Evolutionary conservation across 2,113 vertebrate genomes (phyloP), one percentile per base, ranked within the genome.

Genomic region (Poicephalus gulielmi): DNA sequence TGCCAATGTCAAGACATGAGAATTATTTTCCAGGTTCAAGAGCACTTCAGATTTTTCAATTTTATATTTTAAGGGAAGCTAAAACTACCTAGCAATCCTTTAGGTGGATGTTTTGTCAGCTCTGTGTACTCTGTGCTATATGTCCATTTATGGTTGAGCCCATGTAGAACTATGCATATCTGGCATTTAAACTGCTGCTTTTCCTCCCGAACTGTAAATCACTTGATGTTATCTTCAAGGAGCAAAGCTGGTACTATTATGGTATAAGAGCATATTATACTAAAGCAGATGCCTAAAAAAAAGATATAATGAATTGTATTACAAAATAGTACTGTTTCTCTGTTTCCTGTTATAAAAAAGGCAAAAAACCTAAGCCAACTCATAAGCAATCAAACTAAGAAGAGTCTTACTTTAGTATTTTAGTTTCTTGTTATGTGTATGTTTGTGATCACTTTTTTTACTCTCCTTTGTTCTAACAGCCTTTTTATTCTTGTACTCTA

Each of bases 401-500:
- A 47, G 8, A 30, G 57, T 47, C 39, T 68, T 44, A 46, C 22
- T 80, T 14, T 28, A 62, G 20, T 76, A 50, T 47, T 17, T 64
- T 39, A 55, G 10, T 82, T 91, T 91, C 8, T 53, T 77, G 18
- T 28, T 86, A 14, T 37, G 55, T 73, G 0, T 68, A 27, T 75
- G 10, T 73, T 1, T 63, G 8, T 23, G 15, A n/a, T 77, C 62
- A 44, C 2, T 33, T 80, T 49, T 76, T 47, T 53, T 30, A 35
- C 37, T 68, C 33, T 39, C 17, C 19, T 81, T 86, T 70, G 25
- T 27, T 35, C 44, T 62, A 52, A 89, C 46, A 71, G n/a, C 19
- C 22, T 63, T 77, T 94, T 39, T 97, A 10, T 83, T 96, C 57
- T 88, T 80, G 30, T 71, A 13, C 86, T 93, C 49, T 97, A 99